Percentiles rank a stretch among this genome's conserved stretches.
These are phyloP conservation scores for Stictonetta naevosa DNA, from an alignment of 2,113 vertebrate genomes.

Conservation along the genomic window DNA sequence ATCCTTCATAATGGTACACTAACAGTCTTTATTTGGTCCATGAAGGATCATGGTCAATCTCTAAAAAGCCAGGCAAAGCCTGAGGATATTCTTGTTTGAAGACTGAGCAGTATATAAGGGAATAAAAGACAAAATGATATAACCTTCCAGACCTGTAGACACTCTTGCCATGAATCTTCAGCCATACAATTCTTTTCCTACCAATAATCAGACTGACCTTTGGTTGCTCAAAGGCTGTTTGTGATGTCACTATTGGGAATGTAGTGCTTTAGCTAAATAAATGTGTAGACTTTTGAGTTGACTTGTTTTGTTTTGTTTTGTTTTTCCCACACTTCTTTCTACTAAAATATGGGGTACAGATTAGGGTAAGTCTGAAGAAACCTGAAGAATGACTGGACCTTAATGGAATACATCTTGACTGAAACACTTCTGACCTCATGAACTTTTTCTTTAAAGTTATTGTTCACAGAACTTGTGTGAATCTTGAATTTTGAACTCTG, in stretches of 20 bases:
- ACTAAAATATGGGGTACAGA: not conserved
- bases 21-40: not conserved
- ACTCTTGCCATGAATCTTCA: constrained; percentile 6
- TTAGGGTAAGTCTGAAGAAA: not conserved
- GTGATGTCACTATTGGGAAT: not conserved
- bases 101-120: not conserved
- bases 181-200: not conserved
- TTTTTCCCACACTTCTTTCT: not conserved
- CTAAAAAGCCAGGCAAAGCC: constrained; percentile 11
- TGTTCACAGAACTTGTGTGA: not conserved
- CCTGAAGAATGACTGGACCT: not conserved
- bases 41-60: not conserved
- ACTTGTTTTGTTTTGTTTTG: not conserved
- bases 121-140: not conserved
- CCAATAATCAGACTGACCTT: not conserved
- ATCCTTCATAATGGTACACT: not conserved
- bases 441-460: not conserved
- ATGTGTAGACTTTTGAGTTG: not conserved
- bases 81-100: not conserved
- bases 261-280: not conserved
- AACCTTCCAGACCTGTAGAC: not conserved
- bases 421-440: not conserved
- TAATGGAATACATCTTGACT: not conserved
- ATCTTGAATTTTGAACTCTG: not conserved
- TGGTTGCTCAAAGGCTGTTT: not conserved